Conservation (phyloP, 1,140 invertebrate genomes). For the Drosophila burlai region DNA sequence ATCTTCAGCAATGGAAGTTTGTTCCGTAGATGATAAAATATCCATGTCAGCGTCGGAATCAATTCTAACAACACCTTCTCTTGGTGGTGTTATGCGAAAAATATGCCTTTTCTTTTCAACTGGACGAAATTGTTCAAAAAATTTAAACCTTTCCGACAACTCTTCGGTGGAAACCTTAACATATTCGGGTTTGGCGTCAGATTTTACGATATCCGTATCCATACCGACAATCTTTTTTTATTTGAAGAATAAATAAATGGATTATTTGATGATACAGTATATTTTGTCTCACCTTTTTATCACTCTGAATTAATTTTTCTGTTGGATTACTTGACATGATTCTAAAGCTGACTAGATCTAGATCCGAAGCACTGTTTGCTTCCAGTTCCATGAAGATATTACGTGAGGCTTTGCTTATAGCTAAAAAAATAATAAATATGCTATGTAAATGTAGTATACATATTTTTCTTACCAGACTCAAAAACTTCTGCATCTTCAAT, state of each 20-base stretch:
- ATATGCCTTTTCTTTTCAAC: constrained; percentile 88
- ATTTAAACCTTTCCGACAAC: constrained; percentile 94
- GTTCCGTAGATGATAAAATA: neutral
- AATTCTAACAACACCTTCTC: constrained; percentile 89
- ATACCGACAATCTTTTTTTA: constrained; percentile 24
- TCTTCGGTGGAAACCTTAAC: constrained; percentile 92
- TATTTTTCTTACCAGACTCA: constrained; percentile 89
- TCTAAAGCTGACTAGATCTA: constrained; percentile 34
- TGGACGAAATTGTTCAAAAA: constrained; percentile 94
- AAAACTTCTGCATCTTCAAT: constrained; percentile 92
- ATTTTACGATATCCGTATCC: constrained; percentile 59
- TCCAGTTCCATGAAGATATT: constrained; percentile 94
- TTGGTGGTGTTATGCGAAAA: constrained; percentile 94
- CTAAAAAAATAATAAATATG: constrained; percentile 84
- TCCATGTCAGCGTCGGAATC: constrained; percentile 31
- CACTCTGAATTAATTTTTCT: neutral
- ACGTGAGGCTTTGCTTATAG: constrained; percentile 94
- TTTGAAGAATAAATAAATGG: neutral
- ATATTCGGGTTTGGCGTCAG: constrained; percentile 90
- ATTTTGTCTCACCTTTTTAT: neutral
- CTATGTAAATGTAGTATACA: neutral
- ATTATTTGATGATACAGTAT: too few species aligned
- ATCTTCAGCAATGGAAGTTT: constrained; percentile 56
- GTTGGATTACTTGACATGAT: constrained; percentile 2
- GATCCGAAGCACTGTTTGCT: constrained; percentile 86